Conservation (phyloP, 2,113 vertebrate genomes). For the Oreotrochilus melanogaster region DNA sequence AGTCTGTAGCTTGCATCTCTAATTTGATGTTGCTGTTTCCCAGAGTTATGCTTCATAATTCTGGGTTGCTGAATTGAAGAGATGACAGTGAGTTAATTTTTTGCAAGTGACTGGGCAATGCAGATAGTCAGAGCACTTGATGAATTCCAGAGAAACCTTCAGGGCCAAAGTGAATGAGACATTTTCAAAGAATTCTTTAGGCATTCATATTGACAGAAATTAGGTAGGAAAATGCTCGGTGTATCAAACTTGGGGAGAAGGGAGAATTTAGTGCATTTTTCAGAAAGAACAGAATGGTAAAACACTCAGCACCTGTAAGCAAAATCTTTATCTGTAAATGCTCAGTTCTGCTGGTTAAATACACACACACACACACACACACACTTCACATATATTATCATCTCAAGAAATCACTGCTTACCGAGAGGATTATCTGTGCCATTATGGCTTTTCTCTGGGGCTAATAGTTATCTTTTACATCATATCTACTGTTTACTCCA, state of each 20-base stretch:
- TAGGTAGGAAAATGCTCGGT: background rate
- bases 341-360: background rate
- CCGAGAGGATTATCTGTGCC: background rate
- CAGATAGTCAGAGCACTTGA: background rate
- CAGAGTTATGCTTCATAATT: slow-evolving; percentile 23
- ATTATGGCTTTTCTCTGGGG: background rate
- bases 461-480: background rate
- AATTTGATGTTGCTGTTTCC: slow-evolving; percentile 57
- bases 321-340: background rate
- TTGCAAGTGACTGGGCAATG: background rate
- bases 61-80: background rate
- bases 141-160: background rate
- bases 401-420: background rate
- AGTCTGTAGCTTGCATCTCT: slow-evolving; percentile 49
- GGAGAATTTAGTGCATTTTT: background rate
- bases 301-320: background rate
- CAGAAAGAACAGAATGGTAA: background rate
- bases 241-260: background rate
- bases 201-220: background rate
- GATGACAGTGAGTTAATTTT: slow-evolving; percentile 14
- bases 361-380: background rate
- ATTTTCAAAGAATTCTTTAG: background rate
- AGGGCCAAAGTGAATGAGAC: background rate
- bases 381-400: background rate
- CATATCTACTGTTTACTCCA: background rate